Base-by-base conservation (phyloP, 2,113 vertebrate species). In the Oriolus oriolus region DNA sequence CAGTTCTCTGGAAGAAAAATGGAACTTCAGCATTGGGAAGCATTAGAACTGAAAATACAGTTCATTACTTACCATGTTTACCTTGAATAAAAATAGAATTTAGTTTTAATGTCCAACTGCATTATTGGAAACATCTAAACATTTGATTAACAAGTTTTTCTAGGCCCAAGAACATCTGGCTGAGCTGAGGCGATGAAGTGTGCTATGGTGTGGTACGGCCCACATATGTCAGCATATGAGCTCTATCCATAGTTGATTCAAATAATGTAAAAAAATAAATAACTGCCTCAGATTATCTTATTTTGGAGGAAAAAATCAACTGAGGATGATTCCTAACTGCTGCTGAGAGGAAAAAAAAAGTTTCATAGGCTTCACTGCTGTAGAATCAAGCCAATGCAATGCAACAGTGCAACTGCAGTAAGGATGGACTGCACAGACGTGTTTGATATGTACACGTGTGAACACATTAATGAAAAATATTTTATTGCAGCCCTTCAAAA, bases 201-300 rank as follows among this genome's bases (percentile, higher is more conserved):
- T 75, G 5, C 11, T 44, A 18, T 5, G 30, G 20, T 64, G 31
- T 18, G 3, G n/a, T 33, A 16, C 47, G 31, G 11, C n/a, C n/a
- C n/a, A n/a, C n/a, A n/a, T 35, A 3, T 16, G 28, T 20, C 60
- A 45, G 16, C 0, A 0, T 6, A 8, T 44, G 68, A 75, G 10
- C 31, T 79, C 41, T 42, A 7, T 4, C 31, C 28, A 16, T 14
- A 35, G 13, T 1, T 45, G 18, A 86, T 54, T 70, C 23, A 70
- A 77, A 54, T 30, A 83, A 83, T 7, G 28, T 31, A 24, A 33
- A 68, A 59, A 49, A 37, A 33, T 27, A 63, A 56, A 33, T 31
- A 50, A 16, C 11, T 33, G 1, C 19, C 33, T 88, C 35, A 45
- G 7, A n/a, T 61, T 75, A 30, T 22, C 16, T 81, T 75, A 20